Conservation (phyloP, 92 coral and sea anemone genomes). For the Hydrozoanthus gracilis region DNA sequence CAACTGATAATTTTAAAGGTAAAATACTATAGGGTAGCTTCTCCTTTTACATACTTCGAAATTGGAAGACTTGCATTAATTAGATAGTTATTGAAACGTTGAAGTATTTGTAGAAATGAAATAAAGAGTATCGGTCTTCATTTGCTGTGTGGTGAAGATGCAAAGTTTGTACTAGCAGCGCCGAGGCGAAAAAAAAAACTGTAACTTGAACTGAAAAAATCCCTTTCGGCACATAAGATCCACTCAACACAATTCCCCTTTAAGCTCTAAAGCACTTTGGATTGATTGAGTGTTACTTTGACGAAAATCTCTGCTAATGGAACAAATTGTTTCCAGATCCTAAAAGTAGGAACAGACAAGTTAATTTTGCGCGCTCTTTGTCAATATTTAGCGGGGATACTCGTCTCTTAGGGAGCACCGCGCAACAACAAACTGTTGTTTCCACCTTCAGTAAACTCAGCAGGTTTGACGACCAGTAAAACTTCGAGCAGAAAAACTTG, state of each 20-base stretch:
- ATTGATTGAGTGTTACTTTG: constrained; percentile 13
- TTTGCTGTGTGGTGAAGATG: neutral
- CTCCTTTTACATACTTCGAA: too few species aligned
- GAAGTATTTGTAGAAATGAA: neutral
- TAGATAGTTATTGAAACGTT: neutral
- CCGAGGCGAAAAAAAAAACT: neutral
- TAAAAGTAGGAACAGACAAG: neutral
- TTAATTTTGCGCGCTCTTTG: neutral
- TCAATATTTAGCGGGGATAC: neutral
- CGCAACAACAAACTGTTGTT: neutral
- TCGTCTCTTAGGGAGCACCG: neutral
- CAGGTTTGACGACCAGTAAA: neutral
- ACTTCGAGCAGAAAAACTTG: neutral
- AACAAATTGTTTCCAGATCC: constrained; percentile 3
- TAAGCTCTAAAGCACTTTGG: constrained; percentile 7
- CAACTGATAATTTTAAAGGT: neutral
- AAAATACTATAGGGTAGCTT: too few species aligned
- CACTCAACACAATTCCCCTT: neutral
- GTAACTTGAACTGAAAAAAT: neutral
- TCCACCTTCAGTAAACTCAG: neutral
- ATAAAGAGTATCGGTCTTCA: neutral
- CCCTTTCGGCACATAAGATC: neutral
- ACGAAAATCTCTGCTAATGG: neutral
- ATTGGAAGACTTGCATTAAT: neutral
- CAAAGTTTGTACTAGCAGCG: neutral